Percentiles rank a stretch among this genome's conserved stretches.
These are phyloP conservation scores for Rallus crepitans DNA, from an alignment of 2,797 vertebrate genomes.

Conservation along the genomic window DNA sequence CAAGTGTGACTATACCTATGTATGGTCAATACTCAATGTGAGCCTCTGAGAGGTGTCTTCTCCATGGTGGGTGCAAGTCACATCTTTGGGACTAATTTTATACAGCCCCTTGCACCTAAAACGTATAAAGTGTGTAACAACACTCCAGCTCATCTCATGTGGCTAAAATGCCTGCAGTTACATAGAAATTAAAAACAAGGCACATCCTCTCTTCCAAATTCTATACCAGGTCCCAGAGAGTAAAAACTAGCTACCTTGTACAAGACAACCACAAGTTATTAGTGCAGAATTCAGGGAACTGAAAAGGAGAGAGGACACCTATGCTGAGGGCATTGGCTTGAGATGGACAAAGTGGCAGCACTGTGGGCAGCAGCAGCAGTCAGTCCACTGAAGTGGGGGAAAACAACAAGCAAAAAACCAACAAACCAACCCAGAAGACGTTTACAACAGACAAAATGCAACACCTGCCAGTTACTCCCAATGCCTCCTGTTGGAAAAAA, in stretches of 20 bases:
- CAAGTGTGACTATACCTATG: fast-evolving
- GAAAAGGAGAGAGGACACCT: neutral
- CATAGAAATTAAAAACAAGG: neutral
- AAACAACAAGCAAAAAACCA: neutral
- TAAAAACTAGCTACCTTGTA: neutral
- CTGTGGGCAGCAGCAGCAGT: neutral
- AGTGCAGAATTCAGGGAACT: neutral
- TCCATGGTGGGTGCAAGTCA: neutral
- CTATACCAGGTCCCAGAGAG: neutral
- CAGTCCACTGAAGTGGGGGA: neutral
- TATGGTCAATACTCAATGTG: neutral
- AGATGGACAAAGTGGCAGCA: neutral
- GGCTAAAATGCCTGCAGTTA: neutral
- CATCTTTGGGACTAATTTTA: neutral
- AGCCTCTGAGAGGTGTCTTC: neutral
- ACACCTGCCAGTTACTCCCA: neutral
- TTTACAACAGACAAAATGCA: neutral
- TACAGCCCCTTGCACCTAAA: neutral
- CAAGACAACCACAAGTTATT: neutral
- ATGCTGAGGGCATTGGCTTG: neutral
- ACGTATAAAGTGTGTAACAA: neutral
- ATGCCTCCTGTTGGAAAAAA: neutral
- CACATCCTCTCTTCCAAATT: neutral
- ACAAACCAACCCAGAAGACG: neutral
- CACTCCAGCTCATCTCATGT: neutral